Base-by-base conservation (phyloP, 1,140 invertebrate species). In the Leucophenga varia region DNA sequence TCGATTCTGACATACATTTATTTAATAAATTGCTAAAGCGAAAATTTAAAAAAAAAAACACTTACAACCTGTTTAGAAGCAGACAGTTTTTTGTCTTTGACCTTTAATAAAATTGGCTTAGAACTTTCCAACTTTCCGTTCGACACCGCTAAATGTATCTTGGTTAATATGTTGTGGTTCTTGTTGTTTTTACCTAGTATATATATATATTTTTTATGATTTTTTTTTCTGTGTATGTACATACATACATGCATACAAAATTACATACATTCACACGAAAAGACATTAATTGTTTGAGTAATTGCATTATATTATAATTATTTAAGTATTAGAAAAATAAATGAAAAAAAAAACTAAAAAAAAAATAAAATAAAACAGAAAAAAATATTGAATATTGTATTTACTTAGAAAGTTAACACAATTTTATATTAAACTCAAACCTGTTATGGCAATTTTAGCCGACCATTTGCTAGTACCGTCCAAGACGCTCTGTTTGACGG, bases 391-490 rank as follows among this genome's bases (percentile, higher is more conserved):
- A 10, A 43, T 42, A 19, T n/a, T n/a, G n/a, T 43, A 44, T 51
- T 35, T 47, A 16, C 13, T 28, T 43, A 20, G 1, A 9, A 34
- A 19, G 13, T 20, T 8, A 31, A n/a, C n/a, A n/a, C n/a, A n/a
- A n/a, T n/a, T n/a, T n/a, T n/a, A n/a, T n/a, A n/a, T n/a, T n/a
- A 36, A 49, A 13, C 69, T 86, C 90, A 88, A 92, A 96, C 94
- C 93, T 92, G 93, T 97, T 77, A 97, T 95, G 71, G 94, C 95
- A 80, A 99, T 98, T 86, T 99, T 99, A 63, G 96, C 96, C 70
- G 95, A 98, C 97, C 97, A 99, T 83, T 99, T 99, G 75, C 95
- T 97, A 43, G 95, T 99, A 65, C 97, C 97, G 80, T 99, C 97
- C 77, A 99, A 84, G 61, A 99, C 96, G 64, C 91, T 93, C 80